phyloP scores from a whole-genome alignment of 2,113 vertebrate species.

The Cynocephalus volans region DNA sequence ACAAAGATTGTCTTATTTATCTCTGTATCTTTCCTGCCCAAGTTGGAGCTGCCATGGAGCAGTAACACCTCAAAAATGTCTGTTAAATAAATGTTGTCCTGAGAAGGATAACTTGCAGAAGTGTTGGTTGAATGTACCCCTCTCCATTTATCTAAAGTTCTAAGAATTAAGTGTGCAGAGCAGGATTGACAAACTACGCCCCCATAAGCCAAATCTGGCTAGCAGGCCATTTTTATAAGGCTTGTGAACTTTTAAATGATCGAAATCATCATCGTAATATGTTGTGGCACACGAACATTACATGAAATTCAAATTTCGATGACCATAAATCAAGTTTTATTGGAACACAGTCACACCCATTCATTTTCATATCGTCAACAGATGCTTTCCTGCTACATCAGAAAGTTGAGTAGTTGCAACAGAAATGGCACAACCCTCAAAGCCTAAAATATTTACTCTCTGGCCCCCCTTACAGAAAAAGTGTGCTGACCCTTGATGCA shows the following conservation, averaged over 20 bases:
- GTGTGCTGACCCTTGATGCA: not conserved
- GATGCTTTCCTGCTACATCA: not conserved
- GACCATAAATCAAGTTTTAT: conserved; percentile 4
- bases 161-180: not conserved
- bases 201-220: not conserved
- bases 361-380: not conserved
- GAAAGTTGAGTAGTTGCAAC: not conserved
- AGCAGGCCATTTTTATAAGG: not conserved
- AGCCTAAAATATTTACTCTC: not conserved
- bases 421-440: not conserved
- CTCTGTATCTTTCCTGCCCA: not conserved
- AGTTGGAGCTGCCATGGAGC: not conserved
- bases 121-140: accelerated
- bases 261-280: not conserved
- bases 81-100: not conserved
- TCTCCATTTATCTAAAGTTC: not conserved
- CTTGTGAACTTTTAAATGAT: not conserved
- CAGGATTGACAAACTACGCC: not conserved
- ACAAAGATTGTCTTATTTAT: not conserved
- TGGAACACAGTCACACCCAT: not conserved
- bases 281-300: not conserved
- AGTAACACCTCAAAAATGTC: accelerated
- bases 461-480: not conserved
- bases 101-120: not conserved
- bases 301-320: not conserved